These are phyloP conservation scores for Zaprionus vittiger DNA, from an alignment of 1,140 invertebrate species.

Conservation along the genomic window DNA sequence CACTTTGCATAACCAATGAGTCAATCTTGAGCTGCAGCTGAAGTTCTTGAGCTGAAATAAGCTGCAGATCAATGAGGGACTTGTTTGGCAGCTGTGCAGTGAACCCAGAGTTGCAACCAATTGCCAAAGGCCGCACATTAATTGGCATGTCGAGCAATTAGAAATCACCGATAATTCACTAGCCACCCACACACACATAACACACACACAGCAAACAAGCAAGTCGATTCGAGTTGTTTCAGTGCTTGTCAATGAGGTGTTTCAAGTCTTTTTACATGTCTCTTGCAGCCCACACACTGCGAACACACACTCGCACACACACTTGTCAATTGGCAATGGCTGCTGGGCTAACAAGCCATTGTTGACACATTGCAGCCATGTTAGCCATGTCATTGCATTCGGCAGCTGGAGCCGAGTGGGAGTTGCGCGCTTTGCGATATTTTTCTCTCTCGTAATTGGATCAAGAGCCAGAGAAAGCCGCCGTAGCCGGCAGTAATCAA, in stretches of 20 bases:
- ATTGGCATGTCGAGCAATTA: constrained; percentile 79
- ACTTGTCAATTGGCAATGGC: constrained; percentile 48
- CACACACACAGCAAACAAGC: neutral
- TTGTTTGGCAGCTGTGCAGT: neutral
- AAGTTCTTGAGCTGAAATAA: neutral
- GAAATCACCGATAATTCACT: constrained; percentile 75
- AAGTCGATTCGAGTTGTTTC: constrained; percentile 25
- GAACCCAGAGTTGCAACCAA: neutral
- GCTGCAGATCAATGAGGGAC: neutral
- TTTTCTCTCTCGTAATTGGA: constrained; percentile 50
- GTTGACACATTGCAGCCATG: constrained; percentile 81
- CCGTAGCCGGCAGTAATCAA: constrained; percentile 33
- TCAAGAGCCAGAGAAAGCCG: constrained; percentile 49
- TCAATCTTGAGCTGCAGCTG: neutral
- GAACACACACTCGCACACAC: constrained; percentile 25
- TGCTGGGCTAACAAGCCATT: constrained; percentile 74
- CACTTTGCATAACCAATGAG: constrained; percentile 41
- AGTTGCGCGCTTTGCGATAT: constrained; percentile 45
- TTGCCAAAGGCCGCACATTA: constrained; percentile 51
- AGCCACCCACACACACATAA: constrained; percentile 25
- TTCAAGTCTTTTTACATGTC: constrained; percentile 54
- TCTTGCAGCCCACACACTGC: constrained; percentile 56
- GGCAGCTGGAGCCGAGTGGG: constrained; percentile 40
- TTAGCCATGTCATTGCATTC: constrained; percentile 64
- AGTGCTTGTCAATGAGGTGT: constrained; percentile 69